A percentile compares a stretch with the other conserved stretches of the same genome.
These are phyloP conservation scores for Morpho deidamia DNA, from an alignment of 2,888 invertebrate genomes.

Conservation along the genomic window DNA sequence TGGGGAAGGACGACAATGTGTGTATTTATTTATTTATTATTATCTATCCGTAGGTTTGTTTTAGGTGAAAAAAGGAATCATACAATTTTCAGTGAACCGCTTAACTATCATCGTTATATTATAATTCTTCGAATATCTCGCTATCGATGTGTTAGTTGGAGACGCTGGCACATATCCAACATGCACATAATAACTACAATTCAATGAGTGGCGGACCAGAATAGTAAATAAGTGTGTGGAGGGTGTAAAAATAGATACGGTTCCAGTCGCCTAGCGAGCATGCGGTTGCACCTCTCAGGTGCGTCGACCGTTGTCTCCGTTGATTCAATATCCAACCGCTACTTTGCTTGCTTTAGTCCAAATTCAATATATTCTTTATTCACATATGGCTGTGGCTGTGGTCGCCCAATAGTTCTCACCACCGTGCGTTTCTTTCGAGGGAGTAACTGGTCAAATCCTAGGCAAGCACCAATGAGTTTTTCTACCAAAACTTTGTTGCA, in stretches of 20 bases:
- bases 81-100: slow-evolving; percentile 18
- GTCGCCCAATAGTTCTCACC: too few relatives aligned
- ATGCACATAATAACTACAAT: slow-evolving; percentile 78
- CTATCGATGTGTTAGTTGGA: slow-evolving; percentile 64
- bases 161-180: slow-evolving; percentile 72
- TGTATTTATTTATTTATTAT: too few relatives aligned
- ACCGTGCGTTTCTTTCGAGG: too few relatives aligned
- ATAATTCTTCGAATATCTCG: slow-evolving; percentile 70
- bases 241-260: slow-evolving; percentile 71
- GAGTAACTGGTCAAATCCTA: too few relatives aligned
- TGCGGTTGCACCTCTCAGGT: slow-evolving; percentile 73
- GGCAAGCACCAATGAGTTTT: too few relatives aligned
- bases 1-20: too few relatives aligned
- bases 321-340: too few relatives aligned
- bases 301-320: slow-evolving; percentile 61
- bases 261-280: slow-evolving; percentile 65
- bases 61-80: slow-evolving; percentile 3
- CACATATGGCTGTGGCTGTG: too few relatives aligned
- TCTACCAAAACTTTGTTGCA: too few relatives aligned
- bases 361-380: too few relatives aligned
- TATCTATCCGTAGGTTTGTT: too few relatives aligned
- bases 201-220: slow-evolving; percentile 78
- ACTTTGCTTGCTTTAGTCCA: too few relatives aligned
- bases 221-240: slow-evolving; percentile 78
- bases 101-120: slow-evolving; percentile 31